These are phyloP conservation scores for Thalassophryne amazonica DNA, from an alignment of 2,797 vertebrate species.

Conservation along the genomic window DNA sequence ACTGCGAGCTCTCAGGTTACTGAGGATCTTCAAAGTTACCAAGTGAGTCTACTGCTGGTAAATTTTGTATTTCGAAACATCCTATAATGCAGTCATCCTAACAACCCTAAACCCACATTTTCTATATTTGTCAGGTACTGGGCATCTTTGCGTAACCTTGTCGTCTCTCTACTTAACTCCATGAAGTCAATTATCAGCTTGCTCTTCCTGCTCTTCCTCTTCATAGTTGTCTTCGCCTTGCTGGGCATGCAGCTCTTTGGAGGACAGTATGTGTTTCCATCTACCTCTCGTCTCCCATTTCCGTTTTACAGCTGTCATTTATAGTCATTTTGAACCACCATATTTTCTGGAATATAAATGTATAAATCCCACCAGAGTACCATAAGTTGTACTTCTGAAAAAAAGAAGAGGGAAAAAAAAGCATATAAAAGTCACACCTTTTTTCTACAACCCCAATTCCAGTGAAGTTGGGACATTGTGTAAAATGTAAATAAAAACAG, in stretches of 20 bases:
- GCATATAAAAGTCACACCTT: too few relatives aligned
- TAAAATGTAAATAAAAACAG: too few relatives aligned
- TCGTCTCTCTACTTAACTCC: constrained; percentile 95
- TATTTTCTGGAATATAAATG: too few relatives aligned
- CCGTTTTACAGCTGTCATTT: constrained; percentile 4
- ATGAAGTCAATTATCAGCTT: constrained; percentile 99
- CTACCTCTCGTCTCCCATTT: background rate
- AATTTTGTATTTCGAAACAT: background rate
- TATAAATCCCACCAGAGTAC: too few relatives aligned
- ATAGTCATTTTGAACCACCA: too few relatives aligned
- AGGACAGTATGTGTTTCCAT: constrained; percentile 86
- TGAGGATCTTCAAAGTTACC: constrained; percentile 99
- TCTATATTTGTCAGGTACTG: constrained; percentile 83
- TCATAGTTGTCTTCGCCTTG: constrained; percentile 96
- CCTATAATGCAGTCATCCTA: background rate
- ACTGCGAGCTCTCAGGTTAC: constrained; percentile 96
- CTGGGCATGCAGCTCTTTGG: constrained; percentile 98
- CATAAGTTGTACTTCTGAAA: too few relatives aligned
- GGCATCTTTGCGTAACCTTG: constrained; percentile 94
- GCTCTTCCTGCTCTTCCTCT: constrained; percentile 97
- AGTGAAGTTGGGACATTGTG: too few relatives aligned
- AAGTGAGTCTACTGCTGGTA: constrained; percentile 80
- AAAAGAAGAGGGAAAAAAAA: too few relatives aligned
- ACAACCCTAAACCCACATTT: background rate
- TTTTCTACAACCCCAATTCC: too few relatives aligned